Percentiles rank a stretch among this genome's conserved stretches.
phyloP scores from a whole-genome alignment of 2,888 invertebrate species.

The Drosophila flavopinicola region DNA sequence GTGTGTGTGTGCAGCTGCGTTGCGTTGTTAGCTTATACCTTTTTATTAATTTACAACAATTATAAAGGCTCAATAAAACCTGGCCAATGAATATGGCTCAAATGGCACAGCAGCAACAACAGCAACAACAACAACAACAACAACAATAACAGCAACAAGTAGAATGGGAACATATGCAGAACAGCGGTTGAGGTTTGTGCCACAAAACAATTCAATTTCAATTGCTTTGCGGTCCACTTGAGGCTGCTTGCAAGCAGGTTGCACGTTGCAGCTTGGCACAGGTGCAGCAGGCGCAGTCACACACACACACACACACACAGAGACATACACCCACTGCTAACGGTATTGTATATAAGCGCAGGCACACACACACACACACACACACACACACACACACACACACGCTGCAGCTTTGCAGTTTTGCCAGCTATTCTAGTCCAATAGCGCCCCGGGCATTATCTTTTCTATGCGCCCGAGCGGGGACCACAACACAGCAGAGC shows the following conservation, averaged over 20 bases:
- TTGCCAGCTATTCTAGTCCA: slow-evolving; percentile 82
- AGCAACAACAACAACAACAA: slow-evolving; percentile 34
- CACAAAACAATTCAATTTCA: slow-evolving; percentile 76
- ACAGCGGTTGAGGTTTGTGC: slow-evolving; percentile 45
- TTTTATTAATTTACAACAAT: slow-evolving; percentile 78
- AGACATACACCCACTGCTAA: slow-evolving; percentile 48
- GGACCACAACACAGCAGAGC: slow-evolving; percentile 23
- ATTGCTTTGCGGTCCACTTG: slow-evolving; percentile 79
- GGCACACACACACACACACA: slow-evolving; percentile 20
- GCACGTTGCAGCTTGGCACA: slow-evolving; percentile 41
- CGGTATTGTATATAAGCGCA: slow-evolving; percentile 73
- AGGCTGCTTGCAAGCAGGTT: slow-evolving; percentile 49
- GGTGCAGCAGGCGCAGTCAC: slow-evolving; percentile 57
- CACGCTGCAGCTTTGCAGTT: slow-evolving; percentile 61
- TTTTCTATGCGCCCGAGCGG: slow-evolving; percentile 80
- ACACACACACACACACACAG: slow-evolving; percentile 27
- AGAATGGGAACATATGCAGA: slow-evolving; percentile 44
- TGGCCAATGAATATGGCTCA: slow-evolving; percentile 55
- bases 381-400: slow-evolving; percentile 14
- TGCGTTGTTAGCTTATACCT: slow-evolving; percentile 23
- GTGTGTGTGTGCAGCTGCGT: slow-evolving; percentile 27
- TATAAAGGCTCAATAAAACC: slow-evolving; percentile 73
- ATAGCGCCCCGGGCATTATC: slow-evolving; percentile 75
- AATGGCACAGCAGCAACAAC: slow-evolving; percentile 49
- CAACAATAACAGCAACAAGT: slow-evolving; percentile 21